Base-by-base conservation (phyloP, 2,888 invertebrate genomes). In the Ceriagrion tenellum region DNA sequence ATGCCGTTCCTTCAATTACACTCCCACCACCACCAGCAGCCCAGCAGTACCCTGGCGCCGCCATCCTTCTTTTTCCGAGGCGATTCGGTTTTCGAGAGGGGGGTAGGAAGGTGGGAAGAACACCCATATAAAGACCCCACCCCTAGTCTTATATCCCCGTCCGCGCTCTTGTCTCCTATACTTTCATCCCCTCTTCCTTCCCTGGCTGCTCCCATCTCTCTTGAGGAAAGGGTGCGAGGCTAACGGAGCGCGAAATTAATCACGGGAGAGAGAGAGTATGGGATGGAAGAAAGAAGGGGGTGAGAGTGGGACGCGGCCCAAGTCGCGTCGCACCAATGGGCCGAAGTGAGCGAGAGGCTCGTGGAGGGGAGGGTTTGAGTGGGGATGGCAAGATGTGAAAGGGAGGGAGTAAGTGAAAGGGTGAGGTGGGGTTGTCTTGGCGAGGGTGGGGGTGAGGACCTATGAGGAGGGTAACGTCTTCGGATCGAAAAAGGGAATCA, bases 211-310 rank as follows among this genome's bases (percentile, higher is more conserved):
- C 35, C 30, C 89, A 23, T 47, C 47, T 18, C 56, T 55, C 59
- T 26, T 26, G 35, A 26, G 40, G n/a, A 35, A 69, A 63, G 63
- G 91, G 40, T n/a, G 40, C 69, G 55, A 55, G 69, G 47, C 69
- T 69, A 93, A 93, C 93, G 93, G 93, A 93, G 93, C 93, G 93
- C 69, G 69, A 93, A 93, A 93, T 93, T 93, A 93, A 93, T 93
- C 93, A 93, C 91, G 91, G 91, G 59, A 91, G 91, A 69, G 69
- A 63, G 47, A 69, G 55, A 89, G 91, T 23, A 59, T 59, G 56
- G 18, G 59, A 12, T 63, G 91, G 55, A 55, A 47, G 2, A 23
- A 69, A 69, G 10, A 20, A 40, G n/a, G 20, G 47, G 55, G 26
- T 10, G 55, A 10, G 89, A 55, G 89, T 55, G 40, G 88, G 55